These are phyloP conservation scores for Eupeodes corollae DNA, from an alignment of 1,140 invertebrate genomes.

Conservation along the genomic window DNA sequence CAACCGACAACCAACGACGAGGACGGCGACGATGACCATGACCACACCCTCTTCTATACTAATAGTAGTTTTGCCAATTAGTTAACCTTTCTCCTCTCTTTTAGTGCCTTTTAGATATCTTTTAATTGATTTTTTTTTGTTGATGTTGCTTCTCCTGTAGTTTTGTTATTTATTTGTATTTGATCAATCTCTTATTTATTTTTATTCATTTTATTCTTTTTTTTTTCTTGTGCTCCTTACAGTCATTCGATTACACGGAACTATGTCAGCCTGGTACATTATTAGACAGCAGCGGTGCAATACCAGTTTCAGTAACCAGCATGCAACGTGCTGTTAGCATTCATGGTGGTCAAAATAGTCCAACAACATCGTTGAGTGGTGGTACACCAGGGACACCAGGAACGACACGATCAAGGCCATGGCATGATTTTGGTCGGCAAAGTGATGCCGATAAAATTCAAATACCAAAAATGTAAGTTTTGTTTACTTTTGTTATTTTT, in stretches of 20 bases:
- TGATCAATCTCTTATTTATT: background rate
- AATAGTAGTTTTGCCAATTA: background rate
- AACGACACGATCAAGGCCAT: slow-evolving; percentile 62
- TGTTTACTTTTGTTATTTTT: background rate
- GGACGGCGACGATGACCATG: too few relatives aligned
- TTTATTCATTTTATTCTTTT: background rate
- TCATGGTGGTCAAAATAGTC: slow-evolving; percentile 45
- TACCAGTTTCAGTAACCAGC: slow-evolving; percentile 34
- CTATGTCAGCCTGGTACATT: slow-evolving; percentile 56
- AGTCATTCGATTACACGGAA: slow-evolving; percentile 83
- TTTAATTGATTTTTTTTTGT: background rate
- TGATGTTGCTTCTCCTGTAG: background rate
- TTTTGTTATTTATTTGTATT: background rate
- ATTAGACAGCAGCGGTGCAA: slow-evolving; percentile 33
- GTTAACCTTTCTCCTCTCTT: background rate
- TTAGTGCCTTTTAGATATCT: background rate
- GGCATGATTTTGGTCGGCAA: slow-evolving; percentile 85
- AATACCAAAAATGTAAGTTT: slow-evolving; percentile 93
- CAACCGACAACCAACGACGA: too few relatives aligned
- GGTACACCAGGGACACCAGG: slow-evolving; percentile 38
- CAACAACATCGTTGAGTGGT: slow-evolving; percentile 40
- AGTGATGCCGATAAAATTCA: slow-evolving; percentile 92
- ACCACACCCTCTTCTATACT: too few relatives aligned
- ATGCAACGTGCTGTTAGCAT: slow-evolving; percentile 33
- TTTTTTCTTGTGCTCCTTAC: slow-evolving; percentile 16